Evolutionary conservation across 2,797 vertebrate genomes (phyloP), one percentile per base, ranked within the genome.

Genomic region (Sarcophilus harrisii): DNA sequence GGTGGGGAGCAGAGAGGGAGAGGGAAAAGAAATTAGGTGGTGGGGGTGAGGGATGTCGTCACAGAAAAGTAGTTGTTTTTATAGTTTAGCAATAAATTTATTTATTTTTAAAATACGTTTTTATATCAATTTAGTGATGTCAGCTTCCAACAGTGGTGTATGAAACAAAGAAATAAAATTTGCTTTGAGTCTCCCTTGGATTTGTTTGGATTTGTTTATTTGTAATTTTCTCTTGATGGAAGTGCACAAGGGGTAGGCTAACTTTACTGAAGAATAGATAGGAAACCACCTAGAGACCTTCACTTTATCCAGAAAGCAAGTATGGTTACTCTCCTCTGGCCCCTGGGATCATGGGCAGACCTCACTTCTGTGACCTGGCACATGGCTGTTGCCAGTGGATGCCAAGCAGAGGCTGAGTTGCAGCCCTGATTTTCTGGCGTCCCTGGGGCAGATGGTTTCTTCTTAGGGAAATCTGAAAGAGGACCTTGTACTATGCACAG

Each of bases 61-160:
- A 97, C 98, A 98, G 97, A 98, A 98, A 98, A 96, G 93, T 96
- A 45, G 81, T 52, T 90, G 54, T 45, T 95, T 92, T 96, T 92
- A 73, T 0, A 2, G 95, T 96, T 97, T 98, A 97, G 97, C 90
- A 96, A 94, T 90, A 95, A 96, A 97, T 92, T 97, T 95, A 29
- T 32, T 91, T 27, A 62, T 59, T 18, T 4, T 5, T 5, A 49
- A 90, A 45, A 54, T 21, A 10, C n/a, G 4, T 13, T 58, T 58
- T 58, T 45, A 89, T 94, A 95, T 95, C 93, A 96, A 97, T 98
- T 95, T 98, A 96, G 96, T 96, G 60, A 97, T 95, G 92, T 96
- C 73, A 91, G 95, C 98, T 98, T 98, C 8, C 18, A 96, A 96
- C 93, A 97, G 52, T 12, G 91, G 45, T 97, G 58, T 94, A 92